Base-by-base conservation (phyloP, 2,113 vertebrate genomes). In the Tachycineta bicolor region DNA sequence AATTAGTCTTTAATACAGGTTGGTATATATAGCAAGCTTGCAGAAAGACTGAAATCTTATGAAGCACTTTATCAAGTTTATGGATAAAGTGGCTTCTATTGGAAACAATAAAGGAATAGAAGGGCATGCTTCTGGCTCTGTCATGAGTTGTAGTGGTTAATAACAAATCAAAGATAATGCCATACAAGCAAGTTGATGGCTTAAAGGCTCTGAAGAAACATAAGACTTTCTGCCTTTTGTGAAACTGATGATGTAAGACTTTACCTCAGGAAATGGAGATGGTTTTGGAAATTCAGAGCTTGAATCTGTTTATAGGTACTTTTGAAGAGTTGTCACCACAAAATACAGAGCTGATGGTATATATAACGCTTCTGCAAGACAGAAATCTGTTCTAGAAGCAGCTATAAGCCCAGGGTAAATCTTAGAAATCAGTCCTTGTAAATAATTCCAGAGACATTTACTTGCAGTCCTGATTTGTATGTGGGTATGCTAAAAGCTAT, bases 151-250 rank as follows among this genome's bases (percentile, higher is more conserved):
- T 70, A 43, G 26, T 44, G 17, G 14, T 69, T 77, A 59, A 74
- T 14, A 91, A 49, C 24, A 75, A 82, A 34, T 74, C 29, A 39
- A 77, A 92, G 34, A 26, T 41, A 81, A 5, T 81, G 39, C 25
- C 0, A 0, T 46, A 39, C 64, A 60, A 41, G n/a, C 64, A 79
- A 6, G 28, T 25, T 81, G 23, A 31, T 71, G 37, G 52, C 37
- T 64, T 83, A 18, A 82, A 84, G 49, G 41, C 33, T 85, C 43
- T 50, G 26, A 86, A 77, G 33, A 74, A 47, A 70, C n/a, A 71
- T 63, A 21, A 91, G 31, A 29, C 16, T 52, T 89, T 89, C 56
- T 85, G 37, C 46, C 13, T 63, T 14, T 86, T 79, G 43, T 73
- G 43, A 71, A 91, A 79, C 50, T 63, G 25, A 5, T 75, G 37